Conservation (phyloP, 2,113 vertebrate genomes). For the Tiliqua scincoides region DNA sequence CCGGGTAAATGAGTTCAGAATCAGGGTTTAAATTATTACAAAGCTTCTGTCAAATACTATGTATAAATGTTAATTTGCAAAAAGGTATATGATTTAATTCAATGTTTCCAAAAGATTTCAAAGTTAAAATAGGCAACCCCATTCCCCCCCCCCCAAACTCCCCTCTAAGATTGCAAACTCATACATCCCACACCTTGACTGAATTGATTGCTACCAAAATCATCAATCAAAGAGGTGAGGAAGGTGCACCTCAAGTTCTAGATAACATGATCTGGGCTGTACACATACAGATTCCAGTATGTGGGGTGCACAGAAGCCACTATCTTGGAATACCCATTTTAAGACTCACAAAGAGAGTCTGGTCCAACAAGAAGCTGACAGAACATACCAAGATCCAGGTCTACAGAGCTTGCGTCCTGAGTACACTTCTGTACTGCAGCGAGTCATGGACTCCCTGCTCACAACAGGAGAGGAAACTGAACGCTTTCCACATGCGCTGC, state of each 20-base stretch:
- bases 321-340: not conserved
- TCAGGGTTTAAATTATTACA: not conserved
- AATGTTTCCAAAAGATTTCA: not conserved
- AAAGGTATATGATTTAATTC: not conserved
- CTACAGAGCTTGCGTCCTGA: too few species aligned
- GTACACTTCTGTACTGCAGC: too few species aligned
- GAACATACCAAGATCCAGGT: too few species aligned
- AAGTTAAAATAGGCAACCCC: not conserved
- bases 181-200: too few species aligned
- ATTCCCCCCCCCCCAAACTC: not conserved
- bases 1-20: not conserved
- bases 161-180: not conserved
- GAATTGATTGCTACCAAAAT: not conserved
- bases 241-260: not conserved
- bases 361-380: too few species aligned
- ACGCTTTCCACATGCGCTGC: too few species aligned
- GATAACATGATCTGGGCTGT: not conserved
- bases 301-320: not conserved
- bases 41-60: not conserved
- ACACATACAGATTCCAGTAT: not conserved
- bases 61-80: not conserved
- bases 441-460: too few species aligned
- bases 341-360: too few species aligned
- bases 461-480: too few species aligned
- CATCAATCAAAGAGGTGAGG: too few species aligned